phyloP scores from a whole-genome alignment of 2,888 invertebrate species.

The Geotrupes spiniger region DNA sequence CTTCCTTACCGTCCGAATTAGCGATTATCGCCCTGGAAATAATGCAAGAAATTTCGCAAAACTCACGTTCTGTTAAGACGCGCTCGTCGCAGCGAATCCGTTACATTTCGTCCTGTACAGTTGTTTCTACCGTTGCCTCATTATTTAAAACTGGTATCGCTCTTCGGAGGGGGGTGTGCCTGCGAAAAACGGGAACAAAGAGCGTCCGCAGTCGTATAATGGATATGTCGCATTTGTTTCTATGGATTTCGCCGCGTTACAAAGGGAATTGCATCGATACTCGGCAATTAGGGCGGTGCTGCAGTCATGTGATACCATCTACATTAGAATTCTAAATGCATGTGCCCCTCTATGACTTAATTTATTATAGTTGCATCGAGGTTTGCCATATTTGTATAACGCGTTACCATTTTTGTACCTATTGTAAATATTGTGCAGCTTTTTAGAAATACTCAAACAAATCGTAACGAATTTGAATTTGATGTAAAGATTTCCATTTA shows the following conservation, averaged over 20 bases:
- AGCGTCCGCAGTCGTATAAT: constrained; percentile 46
- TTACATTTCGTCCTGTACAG: not conserved
- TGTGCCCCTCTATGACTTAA: too few species aligned
- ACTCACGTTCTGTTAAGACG: not conserved
- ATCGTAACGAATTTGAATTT: too few species aligned
- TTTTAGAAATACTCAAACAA: too few species aligned
- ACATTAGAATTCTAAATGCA: constrained; percentile 15
- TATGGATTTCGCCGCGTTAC: constrained; percentile 42
- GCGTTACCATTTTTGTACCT: too few species aligned
- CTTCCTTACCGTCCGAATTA: not conserved
- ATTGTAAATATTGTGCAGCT: too few species aligned
- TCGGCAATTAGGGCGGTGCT: constrained; percentile 48
- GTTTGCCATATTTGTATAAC: too few species aligned
- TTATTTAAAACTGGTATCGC: constrained; percentile 44
- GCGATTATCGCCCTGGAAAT: not conserved
- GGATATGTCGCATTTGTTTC: constrained; percentile 48
- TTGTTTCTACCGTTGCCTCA: constrained; percentile 14
- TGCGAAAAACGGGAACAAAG: constrained; percentile 43
- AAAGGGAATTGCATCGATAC: constrained; percentile 48
- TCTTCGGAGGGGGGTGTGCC: constrained; percentile 40
- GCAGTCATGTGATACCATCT: constrained; percentile 48
- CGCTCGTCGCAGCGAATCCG: not conserved
- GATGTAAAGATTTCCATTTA: too few species aligned
- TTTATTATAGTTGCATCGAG: too few species aligned
- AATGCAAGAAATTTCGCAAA: not conserved